phyloP scores from a whole-genome alignment of 1,140 invertebrate genomes.

The Scaptomyza hsui region DNA sequence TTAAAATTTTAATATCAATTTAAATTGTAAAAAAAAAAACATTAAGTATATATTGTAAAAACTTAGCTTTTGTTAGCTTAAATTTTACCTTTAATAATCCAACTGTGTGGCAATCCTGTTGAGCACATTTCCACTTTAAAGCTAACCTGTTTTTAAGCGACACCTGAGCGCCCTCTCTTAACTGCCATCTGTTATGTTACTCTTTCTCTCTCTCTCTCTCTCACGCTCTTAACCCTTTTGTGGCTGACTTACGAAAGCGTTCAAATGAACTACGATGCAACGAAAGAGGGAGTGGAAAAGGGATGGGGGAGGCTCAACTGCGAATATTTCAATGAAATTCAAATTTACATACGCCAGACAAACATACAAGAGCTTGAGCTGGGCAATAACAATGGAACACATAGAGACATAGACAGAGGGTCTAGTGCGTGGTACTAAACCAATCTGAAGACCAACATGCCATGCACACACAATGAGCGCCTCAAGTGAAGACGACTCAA shows the following conservation, averaged over 20 bases:
- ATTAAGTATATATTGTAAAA: too few relatives aligned
- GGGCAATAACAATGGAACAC: conserved; percentile 46
- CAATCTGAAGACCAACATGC: conserved; percentile 17
- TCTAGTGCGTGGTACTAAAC: conserved; percentile 68
- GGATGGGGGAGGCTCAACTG: conserved; percentile 47
- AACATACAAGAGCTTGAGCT: conserved; percentile 32
- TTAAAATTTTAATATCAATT: too few relatives aligned
- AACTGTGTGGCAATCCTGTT: conserved; percentile 18
- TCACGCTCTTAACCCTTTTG: conserved; percentile 58
- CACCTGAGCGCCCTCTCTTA: conserved; percentile 46
- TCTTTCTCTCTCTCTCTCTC: conserved; percentile 24
- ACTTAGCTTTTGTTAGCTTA: too few relatives aligned
- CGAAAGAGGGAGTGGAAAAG: neutral
- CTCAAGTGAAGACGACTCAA: conserved; percentile 66
- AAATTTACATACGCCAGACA: conserved; percentile 64
- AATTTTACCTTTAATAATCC: neutral
- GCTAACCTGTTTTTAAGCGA: conserved; percentile 10
- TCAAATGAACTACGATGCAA: conserved; percentile 64
- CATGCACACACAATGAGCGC: conserved; percentile 56
- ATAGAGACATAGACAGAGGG: conserved; percentile 53
- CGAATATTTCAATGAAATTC: conserved; percentile 54
- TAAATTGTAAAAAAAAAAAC: neutral
- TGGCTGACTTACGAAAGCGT: conserved; percentile 70
- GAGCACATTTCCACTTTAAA: neutral
- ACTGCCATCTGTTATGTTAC: conserved; percentile 41